Evolutionary conservation across 2,888 invertebrate genomes (phyloP).

Genomic region (Polydrusus tereticollis): DNA sequence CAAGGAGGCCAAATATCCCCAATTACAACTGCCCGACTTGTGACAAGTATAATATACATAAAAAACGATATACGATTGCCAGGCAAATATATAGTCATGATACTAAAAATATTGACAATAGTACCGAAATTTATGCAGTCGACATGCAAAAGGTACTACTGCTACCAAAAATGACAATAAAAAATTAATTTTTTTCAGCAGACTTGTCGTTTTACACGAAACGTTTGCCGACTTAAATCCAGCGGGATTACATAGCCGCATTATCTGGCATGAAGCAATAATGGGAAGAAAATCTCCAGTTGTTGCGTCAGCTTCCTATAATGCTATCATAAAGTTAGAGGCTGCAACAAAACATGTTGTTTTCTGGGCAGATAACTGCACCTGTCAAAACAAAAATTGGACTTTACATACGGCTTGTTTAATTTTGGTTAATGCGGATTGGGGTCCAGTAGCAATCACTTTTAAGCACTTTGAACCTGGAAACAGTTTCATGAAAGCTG

Average conservation of each 20-base stretch:
- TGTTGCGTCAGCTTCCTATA: slow-evolving; percentile 41
- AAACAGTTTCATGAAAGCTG: no score
- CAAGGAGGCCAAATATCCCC: background rate
- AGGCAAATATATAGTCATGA: slow-evolving; percentile 7
- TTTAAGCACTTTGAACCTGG: slow-evolving; percentile 49
- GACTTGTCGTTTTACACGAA: slow-evolving; percentile 42
- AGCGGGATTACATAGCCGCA: background rate
- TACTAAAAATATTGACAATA: background rate
- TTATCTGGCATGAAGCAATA: slow-evolving; percentile 43
- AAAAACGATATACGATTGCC: background rate
- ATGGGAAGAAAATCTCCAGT: slow-evolving; percentile 44
- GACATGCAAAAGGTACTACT: slow-evolving; percentile 47
- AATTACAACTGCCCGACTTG: slow-evolving; percentile 5
- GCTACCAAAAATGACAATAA: slow-evolving; percentile 48
- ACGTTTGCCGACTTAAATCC: slow-evolving; percentile 34
- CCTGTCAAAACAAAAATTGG: slow-evolving; percentile 35
- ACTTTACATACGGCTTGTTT: slow-evolving; percentile 25
- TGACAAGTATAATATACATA: slow-evolving; percentile 13
- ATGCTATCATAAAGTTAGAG: slow-evolving; percentile 18
- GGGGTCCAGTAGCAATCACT: slow-evolving; percentile 36
- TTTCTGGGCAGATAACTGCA: slow-evolving; percentile 38
- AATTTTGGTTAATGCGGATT: slow-evolving; percentile 28
- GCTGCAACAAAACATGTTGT: slow-evolving; percentile 13
- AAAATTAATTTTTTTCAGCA: slow-evolving; percentile 39
- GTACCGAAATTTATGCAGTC: slow-evolving; percentile 10